Conservation (phyloP, 2,888 invertebrate species). For the Dicranocentrus wangi region DNA sequence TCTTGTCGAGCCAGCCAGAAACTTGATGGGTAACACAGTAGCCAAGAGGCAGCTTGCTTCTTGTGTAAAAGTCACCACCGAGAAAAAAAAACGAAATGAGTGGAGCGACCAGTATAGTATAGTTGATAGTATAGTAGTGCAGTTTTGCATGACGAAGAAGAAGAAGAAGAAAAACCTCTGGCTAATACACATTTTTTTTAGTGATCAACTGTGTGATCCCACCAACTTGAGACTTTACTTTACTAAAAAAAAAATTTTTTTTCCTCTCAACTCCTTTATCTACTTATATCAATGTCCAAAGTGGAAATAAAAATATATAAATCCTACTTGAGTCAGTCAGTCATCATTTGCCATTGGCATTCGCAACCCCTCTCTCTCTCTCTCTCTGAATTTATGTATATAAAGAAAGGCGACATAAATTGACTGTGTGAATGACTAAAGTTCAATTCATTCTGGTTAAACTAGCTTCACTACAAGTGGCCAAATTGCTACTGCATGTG, state of each 20-base stretch:
- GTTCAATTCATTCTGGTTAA: constrained; percentile 62
- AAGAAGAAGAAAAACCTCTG: neutral
- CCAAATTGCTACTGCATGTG: constrained; percentile 53
- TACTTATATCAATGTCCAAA: too few species aligned
- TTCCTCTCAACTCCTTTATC: too few species aligned
- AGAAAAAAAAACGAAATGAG: neutral
- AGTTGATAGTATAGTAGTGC: too few species aligned
- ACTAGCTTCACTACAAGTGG: constrained; percentile 53
- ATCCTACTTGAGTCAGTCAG: too few species aligned
- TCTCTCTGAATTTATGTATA: neutral
- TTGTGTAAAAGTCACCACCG: constrained; percentile 18
- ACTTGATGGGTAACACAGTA: constrained; percentile 27
- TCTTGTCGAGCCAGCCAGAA: constrained; percentile 3
- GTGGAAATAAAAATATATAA: too few species aligned
- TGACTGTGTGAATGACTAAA: constrained; percentile 62
- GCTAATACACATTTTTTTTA: too few species aligned
- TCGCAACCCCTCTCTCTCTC: neutral
- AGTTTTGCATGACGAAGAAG: neutral
- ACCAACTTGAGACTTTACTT: neutral
- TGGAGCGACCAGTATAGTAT: neutral
- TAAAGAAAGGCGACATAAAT: constrained; percentile 42
- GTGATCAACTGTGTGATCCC: neutral
- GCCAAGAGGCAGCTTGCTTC: constrained; percentile 22
- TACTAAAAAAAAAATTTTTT: too few species aligned
- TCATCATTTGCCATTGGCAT: too few species aligned